phyloP scores from a whole-genome alignment of 1,140 invertebrate genomes.

The Drosophila athabasca region DNA sequence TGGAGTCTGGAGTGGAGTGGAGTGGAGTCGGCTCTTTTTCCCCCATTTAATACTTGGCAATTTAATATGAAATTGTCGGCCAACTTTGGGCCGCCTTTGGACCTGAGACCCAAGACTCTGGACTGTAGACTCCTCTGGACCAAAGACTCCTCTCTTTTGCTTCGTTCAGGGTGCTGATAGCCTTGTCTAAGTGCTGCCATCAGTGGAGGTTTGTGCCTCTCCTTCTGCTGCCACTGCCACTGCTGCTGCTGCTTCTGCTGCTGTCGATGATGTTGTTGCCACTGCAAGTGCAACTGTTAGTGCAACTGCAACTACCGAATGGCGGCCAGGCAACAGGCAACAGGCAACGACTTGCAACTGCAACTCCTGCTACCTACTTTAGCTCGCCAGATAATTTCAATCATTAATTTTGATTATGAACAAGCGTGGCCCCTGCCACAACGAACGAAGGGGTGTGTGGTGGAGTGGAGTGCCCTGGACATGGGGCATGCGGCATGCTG shows the following conservation, averaged over 20 bases:
- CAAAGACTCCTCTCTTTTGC: slow-evolving; percentile 43
- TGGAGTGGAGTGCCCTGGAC: slow-evolving; percentile 1
- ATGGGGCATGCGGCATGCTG: neutral
- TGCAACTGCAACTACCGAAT: slow-evolving; percentile 17
- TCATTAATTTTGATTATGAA: slow-evolving; percentile 83
- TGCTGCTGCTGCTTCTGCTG: slow-evolving; percentile 11
- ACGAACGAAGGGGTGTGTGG: slow-evolving; percentile 4
- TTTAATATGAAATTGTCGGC: slow-evolving; percentile 82
- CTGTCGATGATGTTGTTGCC: slow-evolving; percentile 59
- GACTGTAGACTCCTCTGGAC: slow-evolving; percentile 11
- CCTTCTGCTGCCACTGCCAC: slow-evolving; percentile 4
- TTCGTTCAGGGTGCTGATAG: slow-evolving; percentile 71
- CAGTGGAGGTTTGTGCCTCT: slow-evolving; percentile 51
- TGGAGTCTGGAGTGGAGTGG: slow-evolving; percentile 45
- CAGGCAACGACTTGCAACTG: slow-evolving; percentile 31
- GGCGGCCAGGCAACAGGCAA: neutral
- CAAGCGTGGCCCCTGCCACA: slow-evolving; percentile 55
- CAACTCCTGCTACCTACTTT: slow-evolving; percentile 68
- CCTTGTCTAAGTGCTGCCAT: slow-evolving; percentile 81
- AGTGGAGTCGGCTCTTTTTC: slow-evolving; percentile 23
- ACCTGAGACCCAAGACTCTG: slow-evolving; percentile 17
- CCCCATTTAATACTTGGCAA: slow-evolving; percentile 79
- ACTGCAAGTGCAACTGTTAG: slow-evolving; percentile 46
- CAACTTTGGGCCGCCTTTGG: slow-evolving; percentile 44
- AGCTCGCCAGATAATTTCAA: slow-evolving; percentile 79